A percentile compares a stretch with the other conserved stretches of the same genome.
Conservation (phyloP, 2,888 invertebrate species). For the Drosophila multiciliata region DNA sequence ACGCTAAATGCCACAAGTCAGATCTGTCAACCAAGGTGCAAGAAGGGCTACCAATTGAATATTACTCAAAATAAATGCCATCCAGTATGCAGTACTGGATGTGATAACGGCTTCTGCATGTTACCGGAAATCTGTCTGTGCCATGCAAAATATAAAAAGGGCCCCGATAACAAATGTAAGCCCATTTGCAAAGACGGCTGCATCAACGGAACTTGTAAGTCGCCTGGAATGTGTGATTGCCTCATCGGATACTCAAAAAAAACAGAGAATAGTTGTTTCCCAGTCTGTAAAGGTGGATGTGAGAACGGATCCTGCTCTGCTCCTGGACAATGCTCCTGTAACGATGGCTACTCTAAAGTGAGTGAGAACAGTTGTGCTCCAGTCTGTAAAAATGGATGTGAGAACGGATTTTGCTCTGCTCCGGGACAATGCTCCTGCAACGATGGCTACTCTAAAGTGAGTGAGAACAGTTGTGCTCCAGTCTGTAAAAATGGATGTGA, state of each 20-base stretch:
- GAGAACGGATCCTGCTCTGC: constrained; percentile 29
- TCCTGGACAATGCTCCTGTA: constrained; percentile 21
- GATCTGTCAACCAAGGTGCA: constrained; percentile 74
- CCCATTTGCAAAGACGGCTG: constrained; percentile 69
- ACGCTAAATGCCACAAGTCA: constrained; percentile 71
- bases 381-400: constrained; percentile 20
- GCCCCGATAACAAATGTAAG: constrained; percentile 34
- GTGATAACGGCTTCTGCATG: constrained; percentile 60
- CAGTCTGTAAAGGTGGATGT: constrained; percentile 10
- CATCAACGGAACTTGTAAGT: constrained; percentile 86
- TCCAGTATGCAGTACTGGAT: constrained; percentile 51
- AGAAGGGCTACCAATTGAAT: constrained; percentile 36
- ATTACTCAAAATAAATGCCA: constrained; percentile 33
- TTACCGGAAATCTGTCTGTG: constrained; percentile 54
- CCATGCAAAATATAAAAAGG: constrained; percentile 34
- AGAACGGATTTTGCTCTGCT: constrained; percentile 88
- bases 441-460: constrained; percentile 86
- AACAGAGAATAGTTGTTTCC: neutral
- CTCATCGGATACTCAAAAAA: constrained; percentile 85
- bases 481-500: constrained; percentile 63
- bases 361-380: constrained; percentile 17
- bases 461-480: constrained; percentile 33
- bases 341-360: neutral
- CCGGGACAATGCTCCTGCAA: constrained; percentile 90
- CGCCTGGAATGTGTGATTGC: constrained; percentile 89